Conservation (phyloP, 2,113 vertebrate species). For the Elephas maximus region DNA sequence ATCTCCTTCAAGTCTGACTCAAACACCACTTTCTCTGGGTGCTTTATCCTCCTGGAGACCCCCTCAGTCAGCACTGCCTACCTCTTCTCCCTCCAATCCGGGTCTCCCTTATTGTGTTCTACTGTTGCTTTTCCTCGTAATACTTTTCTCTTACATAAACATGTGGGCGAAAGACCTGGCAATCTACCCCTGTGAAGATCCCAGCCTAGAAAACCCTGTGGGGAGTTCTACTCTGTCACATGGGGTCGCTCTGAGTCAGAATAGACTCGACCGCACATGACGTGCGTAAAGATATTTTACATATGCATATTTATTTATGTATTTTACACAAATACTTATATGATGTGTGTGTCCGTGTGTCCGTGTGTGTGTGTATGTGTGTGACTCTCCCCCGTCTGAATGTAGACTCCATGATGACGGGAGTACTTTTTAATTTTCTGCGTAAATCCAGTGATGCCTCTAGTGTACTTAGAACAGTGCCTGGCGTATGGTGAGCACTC, state of each 20-base stretch:
- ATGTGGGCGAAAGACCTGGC: no score
- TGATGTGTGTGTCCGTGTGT: no score
- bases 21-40: not conserved
- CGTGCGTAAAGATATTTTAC: not conserved
- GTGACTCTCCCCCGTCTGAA: not conserved
- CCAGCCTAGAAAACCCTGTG: no score
- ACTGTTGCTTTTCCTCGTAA: not conserved
- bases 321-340: not conserved
- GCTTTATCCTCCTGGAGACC: accelerated
- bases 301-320: not conserved
- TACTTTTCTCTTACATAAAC: not conserved
- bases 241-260: no score
- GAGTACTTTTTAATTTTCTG: not conserved
- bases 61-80: accelerated
- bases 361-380: no score
- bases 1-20: not conserved
- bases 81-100: not conserved
- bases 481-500: not conserved
- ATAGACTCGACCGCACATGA: not conserved
- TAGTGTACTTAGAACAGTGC: no score
- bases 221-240: no score
- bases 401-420: not conserved
- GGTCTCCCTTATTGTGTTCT: not conserved
- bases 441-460: not conserved
- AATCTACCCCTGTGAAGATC: no score